Base-by-base conservation (phyloP, 1,140 invertebrate species). In the Temnothorax longispinosus region DNA sequence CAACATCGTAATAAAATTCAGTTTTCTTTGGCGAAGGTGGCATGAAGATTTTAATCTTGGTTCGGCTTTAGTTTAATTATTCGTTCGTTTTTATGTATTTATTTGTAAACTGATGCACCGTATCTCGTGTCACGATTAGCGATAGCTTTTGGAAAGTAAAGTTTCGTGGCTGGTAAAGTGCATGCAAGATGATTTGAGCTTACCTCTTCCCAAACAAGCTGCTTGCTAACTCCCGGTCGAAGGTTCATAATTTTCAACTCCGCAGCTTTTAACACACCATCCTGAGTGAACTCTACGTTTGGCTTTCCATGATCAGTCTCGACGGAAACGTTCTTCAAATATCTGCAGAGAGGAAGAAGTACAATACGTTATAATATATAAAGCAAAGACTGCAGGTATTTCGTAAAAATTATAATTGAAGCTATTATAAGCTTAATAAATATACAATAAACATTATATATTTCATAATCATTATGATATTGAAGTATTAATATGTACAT, bases 161-260 rank as follows among this genome's bases (percentile, higher is more conserved):
- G 54, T 84, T 84, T 75, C n/a, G 54, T 38, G 41, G 44, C 47
- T 52, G 41, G 13, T 84, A 84, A 84, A 84, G 67, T 60, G 32
- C 69, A 84, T 74, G 69, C 44, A 15, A 75, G 47, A 84, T 75
- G 56, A 84, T 65, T 85, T 76, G n/a, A 21, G 94, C 96, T 96
- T 93, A 98, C 98, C 96, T 98, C 98, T 93, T 99, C 98, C 98
- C 98, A 99, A 32, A 98, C 97, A 18, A 98, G 96, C 93, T 98
- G 97, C 91, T 96, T 96, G 88, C 97, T 97, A 15, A 97, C 96
- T 18, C 97, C 97, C 0, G 98, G 97, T 62, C 98, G 96, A 6
- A 99, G 96, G 94, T 99, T 99, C 97, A 99, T 98, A 86, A 99
- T 98, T 95, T 98, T 98, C 77, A 99, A 95, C 94, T 99, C 98